Evolutionary conservation across 2,797 vertebrate genomes (phyloP).

Genomic region (Lepidocolaptes lacrymiger): DNA sequence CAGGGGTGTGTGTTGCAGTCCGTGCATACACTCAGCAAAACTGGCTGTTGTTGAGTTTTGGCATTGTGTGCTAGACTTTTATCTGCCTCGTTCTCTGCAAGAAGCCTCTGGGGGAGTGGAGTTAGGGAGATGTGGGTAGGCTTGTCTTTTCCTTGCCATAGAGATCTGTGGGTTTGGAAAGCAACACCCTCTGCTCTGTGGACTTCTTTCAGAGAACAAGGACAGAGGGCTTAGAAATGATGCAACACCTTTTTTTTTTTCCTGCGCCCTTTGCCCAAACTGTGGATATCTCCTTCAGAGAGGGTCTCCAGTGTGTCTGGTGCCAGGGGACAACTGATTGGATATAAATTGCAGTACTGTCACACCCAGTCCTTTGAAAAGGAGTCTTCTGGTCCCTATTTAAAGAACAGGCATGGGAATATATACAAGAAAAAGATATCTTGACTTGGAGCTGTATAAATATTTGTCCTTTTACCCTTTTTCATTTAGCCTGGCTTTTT

Average conservation of each 20-base stretch:
- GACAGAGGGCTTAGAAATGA: not conserved
- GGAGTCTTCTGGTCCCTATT: not conserved
- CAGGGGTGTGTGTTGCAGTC: not conserved
- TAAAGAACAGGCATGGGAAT: not conserved
- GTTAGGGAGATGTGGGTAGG: not conserved
- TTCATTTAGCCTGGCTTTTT: not conserved
- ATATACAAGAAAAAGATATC: not conserved
- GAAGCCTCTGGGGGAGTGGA: not conserved
- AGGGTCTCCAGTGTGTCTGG: not conserved
- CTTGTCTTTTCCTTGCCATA: not conserved
- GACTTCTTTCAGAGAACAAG: not conserved
- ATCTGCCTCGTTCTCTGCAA: not conserved
- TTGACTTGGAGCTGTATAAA: not conserved
- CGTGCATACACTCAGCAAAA: not conserved
- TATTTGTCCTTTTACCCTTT: not conserved
- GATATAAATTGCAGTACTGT: not conserved
- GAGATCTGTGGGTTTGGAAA: not conserved
- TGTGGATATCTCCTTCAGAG: not conserved
- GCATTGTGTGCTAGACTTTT: not conserved
- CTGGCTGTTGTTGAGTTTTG: not conserved
- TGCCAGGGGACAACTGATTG: not conserved
- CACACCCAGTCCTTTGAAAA: not conserved
- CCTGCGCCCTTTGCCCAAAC: constrained; percentile 15
- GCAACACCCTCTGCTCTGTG: not conserved
- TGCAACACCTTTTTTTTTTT: not conserved